Evolutionary conservation across 2,113 vertebrate genomes (phyloP), one percentile per base, ranked within the genome.

Genomic region (Todiramphus chloris): DNA sequence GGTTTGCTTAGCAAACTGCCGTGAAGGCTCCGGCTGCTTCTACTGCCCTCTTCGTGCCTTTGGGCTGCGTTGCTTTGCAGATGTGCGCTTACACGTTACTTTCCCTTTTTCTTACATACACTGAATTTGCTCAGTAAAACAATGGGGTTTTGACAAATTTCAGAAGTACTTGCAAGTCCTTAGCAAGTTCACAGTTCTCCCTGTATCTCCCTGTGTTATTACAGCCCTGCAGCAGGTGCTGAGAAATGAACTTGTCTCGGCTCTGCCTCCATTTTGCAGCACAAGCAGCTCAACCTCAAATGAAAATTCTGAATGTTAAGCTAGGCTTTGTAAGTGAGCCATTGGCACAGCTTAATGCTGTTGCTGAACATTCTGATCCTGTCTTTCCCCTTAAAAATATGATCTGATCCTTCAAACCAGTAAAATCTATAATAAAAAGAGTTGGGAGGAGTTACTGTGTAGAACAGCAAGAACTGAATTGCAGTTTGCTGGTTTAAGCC

Each of bases 1-100:
- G 46, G n/a, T 56, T 43, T 60, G 60, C 80, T 78, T 5, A 44
- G 76, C 37, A 41, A 73, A 39, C 5, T 4, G 3, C 50, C 35
- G 0, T 1, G 7, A 51, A 13, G 24, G 12, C 21, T 14, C 30
- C 7, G 16, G 12, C 69, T 56, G 35, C 60, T 72, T 44, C 58
- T 63, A 2, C 35, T 31, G 18, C 80, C 23, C 67, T 18, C 9
- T 6, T 27, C 5, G 0, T 24, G 44, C 28, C 5, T 0, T 2
- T 31, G 33, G 23, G 33, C 41, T n/a, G 5, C 5, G 50, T 16
- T 55, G 41, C 46, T 56, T 25, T 50, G 4, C 39, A 53, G 33
- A 31, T n/a, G 55, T 1, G 2, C 13, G 0, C 2, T 3, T 25
- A 4, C 1, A 11, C 21, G 23, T 28, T n/a, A 39, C 5, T 44